Percentiles rank a stretch among this genome's conserved stretches.
Evolutionary conservation across 2,797 vertebrate genomes (phyloP).

Genomic region (Chelidonichthys spinosus): DNA sequence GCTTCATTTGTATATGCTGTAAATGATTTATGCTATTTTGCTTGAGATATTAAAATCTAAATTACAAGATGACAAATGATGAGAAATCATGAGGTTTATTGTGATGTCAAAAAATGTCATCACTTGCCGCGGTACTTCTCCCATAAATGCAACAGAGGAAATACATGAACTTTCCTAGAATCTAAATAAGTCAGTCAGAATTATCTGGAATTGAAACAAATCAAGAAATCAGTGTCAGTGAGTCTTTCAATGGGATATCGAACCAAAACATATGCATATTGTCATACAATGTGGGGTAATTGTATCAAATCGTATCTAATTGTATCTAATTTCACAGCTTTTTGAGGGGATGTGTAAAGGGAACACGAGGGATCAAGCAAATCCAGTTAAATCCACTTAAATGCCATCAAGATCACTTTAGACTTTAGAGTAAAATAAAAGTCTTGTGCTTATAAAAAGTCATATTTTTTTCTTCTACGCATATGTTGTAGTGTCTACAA

Average conservation of each 20-base stretch:
- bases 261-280: not conserved
- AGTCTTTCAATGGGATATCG: not conserved
- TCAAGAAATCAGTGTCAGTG: not conserved
- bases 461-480: not conserved
- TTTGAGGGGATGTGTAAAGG: not conserved
- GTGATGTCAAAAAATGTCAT: not conserved
- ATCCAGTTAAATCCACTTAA: not conserved
- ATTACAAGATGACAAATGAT: not conserved
- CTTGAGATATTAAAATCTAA: not conserved
- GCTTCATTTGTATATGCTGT: not conserved
- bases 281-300: not conserved
- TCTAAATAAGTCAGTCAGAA: not conserved
- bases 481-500: not conserved
- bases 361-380: fast-evolving
- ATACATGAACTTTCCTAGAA: not conserved
- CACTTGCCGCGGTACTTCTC: not conserved
- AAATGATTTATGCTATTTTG: not conserved
- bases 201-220: not conserved
- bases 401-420: not conserved
- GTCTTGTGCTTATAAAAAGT: not conserved
- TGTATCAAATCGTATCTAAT: too few species aligned
- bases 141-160: not conserved
- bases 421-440: not conserved
- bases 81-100: not conserved
- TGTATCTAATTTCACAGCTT: not conserved